A percentile compares a stretch with the other conserved stretches of the same genome.
Conservation (phyloP, 2,888 invertebrate genomes). For the Timema cristinae region DNA sequence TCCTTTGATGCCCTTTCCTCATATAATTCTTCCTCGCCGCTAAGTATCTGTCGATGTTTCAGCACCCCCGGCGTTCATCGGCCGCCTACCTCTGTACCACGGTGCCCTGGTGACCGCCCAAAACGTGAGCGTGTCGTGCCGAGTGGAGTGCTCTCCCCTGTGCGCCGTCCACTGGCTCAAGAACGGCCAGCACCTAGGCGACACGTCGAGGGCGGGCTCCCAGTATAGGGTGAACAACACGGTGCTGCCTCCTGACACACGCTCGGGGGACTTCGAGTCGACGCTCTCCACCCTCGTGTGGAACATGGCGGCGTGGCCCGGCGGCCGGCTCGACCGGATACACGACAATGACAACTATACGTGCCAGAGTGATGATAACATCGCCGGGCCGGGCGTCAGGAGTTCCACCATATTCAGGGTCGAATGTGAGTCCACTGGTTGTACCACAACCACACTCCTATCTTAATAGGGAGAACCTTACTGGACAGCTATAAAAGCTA, state of each 20-base stretch:
- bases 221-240: conserved; percentile 48
- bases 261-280: conserved; percentile 84
- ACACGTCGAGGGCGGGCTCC: conserved; percentile 32
- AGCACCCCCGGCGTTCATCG: conserved; percentile 87
- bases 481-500: too few relatives aligned
- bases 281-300: conserved; percentile 83
- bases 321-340: conserved; percentile 68
- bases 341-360: conserved; percentile 79
- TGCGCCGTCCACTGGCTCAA: conserved; percentile 84
- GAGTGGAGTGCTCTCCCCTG: conserved; percentile 83
- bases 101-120: conserved; percentile 55
- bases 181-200: conserved; percentile 66
- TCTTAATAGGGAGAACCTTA: too few relatives aligned
- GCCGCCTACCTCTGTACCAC: conserved; percentile 70
- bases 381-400: conserved; percentile 74
- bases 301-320: conserved; percentile 83
- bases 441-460: too few relatives aligned
- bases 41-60: conserved; percentile 40
- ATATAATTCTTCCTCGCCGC: too few relatives aligned
- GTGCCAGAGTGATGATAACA: conserved; percentile 73
- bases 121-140: conserved; percentile 68
- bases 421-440: conserved; percentile 65
- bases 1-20: too few relatives aligned
- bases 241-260: conserved; percentile 66
- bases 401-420: conserved; percentile 82